phyloP scores from a whole-genome alignment of 2,797 vertebrate genomes.

The Gastrophryne carolinensis region DNA sequence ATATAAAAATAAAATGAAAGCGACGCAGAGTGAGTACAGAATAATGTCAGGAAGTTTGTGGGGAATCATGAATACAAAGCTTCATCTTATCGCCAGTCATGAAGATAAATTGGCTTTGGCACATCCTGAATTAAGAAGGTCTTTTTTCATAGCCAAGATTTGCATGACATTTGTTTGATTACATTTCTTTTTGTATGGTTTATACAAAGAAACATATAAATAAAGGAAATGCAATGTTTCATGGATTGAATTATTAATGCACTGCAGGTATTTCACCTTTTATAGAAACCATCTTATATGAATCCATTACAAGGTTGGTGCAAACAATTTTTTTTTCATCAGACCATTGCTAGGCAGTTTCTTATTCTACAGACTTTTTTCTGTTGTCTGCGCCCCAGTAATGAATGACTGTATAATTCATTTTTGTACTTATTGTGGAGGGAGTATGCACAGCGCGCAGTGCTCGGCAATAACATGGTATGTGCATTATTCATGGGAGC shows the following conservation, averaged over 20 bases:
- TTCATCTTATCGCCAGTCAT: constrained; percentile 26
- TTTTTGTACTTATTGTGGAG: constrained; percentile 12
- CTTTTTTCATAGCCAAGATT: constrained; percentile 16
- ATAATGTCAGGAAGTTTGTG: constrained; percentile 1
- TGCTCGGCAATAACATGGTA: constrained; percentile 32
- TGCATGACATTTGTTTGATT: constrained; percentile 14
- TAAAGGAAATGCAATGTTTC: not conserved
- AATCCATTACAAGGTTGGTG: not conserved
- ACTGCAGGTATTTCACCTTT: not conserved
- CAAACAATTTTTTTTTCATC: constrained; percentile 2
- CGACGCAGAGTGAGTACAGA: not conserved
- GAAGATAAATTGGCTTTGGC: not conserved
- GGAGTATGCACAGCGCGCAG: constrained; percentile 14
- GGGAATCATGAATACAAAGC: constrained; percentile 31
- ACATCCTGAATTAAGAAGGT: constrained; percentile 7
- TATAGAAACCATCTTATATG: not conserved
- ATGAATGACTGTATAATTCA: constrained; percentile 42
- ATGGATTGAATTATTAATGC: not conserved
- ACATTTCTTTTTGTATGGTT: not conserved
- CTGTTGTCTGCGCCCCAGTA: not conserved
- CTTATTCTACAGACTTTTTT: constrained; percentile 3
- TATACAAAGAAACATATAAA: constrained; percentile 2
- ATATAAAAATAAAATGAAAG: not conserved
- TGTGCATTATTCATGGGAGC: constrained; percentile 43
- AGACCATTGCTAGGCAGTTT: not conserved